These are phyloP conservation scores for Caenorhabditis tropicalis DNA, from an alignment of 1,140 invertebrate genomes.

Conservation along the genomic window DNA sequence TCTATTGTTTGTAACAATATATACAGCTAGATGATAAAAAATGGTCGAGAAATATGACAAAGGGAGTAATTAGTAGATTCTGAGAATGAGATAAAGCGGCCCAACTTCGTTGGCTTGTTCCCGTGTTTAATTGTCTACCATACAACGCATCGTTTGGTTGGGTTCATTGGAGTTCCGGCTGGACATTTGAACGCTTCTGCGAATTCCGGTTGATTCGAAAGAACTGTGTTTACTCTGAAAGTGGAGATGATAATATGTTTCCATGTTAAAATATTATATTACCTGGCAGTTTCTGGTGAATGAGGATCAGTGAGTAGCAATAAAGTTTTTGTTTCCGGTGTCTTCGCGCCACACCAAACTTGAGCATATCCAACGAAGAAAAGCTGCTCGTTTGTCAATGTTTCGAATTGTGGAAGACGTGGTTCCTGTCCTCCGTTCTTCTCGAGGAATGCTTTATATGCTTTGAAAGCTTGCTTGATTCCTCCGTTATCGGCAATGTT, in stretches of 20 bases:
- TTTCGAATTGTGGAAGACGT: slow-evolving; percentile 68
- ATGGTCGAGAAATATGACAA: background rate
- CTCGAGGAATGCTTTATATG: slow-evolving; percentile 61
- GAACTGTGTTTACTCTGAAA: slow-evolving; percentile 81
- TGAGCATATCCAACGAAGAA: slow-evolving; percentile 73
- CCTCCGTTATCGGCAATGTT: slow-evolving; percentile 75
- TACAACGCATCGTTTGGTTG: slow-evolving; percentile 83
- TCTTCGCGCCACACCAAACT: slow-evolving; percentile 56
- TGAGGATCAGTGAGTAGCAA: slow-evolving; percentile 82
- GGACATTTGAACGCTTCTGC: slow-evolving; percentile 82
- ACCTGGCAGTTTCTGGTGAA: slow-evolving; percentile 74
- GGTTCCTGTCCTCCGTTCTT: slow-evolving; percentile 63
- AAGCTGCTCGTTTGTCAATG: slow-evolving; percentile 70
- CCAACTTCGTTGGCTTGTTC: background rate
- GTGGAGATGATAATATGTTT: background rate
- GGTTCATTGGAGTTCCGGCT: slow-evolving; percentile 83
- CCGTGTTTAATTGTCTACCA: slow-evolving; percentile 76
- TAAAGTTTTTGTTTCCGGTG: slow-evolving; percentile 34
- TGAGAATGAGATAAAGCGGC: background rate
- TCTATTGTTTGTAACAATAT: slow-evolving; percentile 35
- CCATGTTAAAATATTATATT: background rate
- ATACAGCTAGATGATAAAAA: slow-evolving; percentile 3
- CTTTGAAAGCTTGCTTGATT: slow-evolving; percentile 73
- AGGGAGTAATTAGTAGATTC: slow-evolving; percentile 33
- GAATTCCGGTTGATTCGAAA: slow-evolving; percentile 87